Evolutionary conservation across 1,140 invertebrate species (phyloP).

Genomic region (Aphaenogaster rudis): DNA sequence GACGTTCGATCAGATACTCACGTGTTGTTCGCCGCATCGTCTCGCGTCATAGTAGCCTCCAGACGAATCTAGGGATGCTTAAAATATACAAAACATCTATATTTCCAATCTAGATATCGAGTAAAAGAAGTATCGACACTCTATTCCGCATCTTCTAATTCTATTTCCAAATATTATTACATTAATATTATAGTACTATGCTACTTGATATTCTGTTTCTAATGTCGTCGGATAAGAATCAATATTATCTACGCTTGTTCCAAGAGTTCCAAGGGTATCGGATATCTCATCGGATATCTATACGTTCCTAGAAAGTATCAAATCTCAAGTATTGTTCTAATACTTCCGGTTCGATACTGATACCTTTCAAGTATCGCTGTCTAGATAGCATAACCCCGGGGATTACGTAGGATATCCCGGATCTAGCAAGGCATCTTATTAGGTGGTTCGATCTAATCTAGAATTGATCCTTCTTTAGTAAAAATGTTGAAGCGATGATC

Average conservation of each 20-base stretch:
- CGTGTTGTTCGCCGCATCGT: conserved; percentile 49
- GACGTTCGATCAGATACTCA: conserved; percentile 14
- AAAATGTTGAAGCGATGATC: background rate
- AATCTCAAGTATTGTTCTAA: conserved; percentile 24
- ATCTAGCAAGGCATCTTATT: background rate
- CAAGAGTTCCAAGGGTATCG: background rate
- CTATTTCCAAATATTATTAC: background rate
- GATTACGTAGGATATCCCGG: conserved; percentile 5
- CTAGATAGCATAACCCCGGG: background rate
- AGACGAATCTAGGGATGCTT: conserved; percentile 41
- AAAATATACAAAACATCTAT: background rate
- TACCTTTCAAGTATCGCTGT: conserved; percentile 17
- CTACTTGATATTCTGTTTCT: background rate
- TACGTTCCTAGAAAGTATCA: conserved; percentile 11
- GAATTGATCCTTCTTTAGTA: background rate
- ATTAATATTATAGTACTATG: background rate
- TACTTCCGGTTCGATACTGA: conserved; percentile 15
- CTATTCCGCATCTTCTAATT: background rate
- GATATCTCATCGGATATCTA: background rate
- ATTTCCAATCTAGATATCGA: background rate
- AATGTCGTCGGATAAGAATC: conserved; percentile 3
- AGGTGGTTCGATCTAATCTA: background rate
- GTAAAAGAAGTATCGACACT: background rate
- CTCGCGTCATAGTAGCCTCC: conserved; percentile 32
- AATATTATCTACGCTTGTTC: background rate